Evolutionary conservation across 1,140 invertebrate species (phyloP), one percentile per base, ranked within the genome.

Genomic region (Heliconius hewitsoni): DNA sequence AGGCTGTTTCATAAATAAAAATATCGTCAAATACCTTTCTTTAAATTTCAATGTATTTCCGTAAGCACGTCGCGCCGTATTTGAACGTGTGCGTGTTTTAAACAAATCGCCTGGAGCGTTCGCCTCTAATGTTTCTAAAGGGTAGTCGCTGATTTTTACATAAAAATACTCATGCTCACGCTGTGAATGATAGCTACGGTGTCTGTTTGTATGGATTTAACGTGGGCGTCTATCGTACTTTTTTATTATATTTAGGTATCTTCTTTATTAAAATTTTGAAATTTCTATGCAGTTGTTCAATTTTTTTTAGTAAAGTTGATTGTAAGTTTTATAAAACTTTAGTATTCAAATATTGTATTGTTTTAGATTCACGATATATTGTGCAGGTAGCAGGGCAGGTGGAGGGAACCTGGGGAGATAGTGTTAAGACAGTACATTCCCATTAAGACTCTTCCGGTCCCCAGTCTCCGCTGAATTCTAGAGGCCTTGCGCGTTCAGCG

Each of bases 11-110:
- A 30, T 66, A 30, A 66, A 66, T 27, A 37, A 66, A 66, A 1
- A n/a, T 60, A 60, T 60, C 23, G 23, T 66, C 60, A 66, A 66
- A 66, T 66, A 66, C 60, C 60, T 66, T 66, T 66, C 60, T 66
- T 30, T 66, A 13, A 11, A 66, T 66, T 27, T 66, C 60, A 66
- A 66, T 66, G 60, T 27, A 66, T 66, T 66, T 66, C 60, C 60
- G 60, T 66, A 66, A 66, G 60, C 19, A 66, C 60, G 60, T 66
- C 60, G 60, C 60, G 60, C 60, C 60, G 60, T 66, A 66, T 66
- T 66, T 3, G n/a, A 30, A 66, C 27, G 60, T 66, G 27, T 66
- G 30, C 0, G 23, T 23, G 60, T 66, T 66, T 66, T 27, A 66
- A 66, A 66, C 23, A 66, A 13, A 66, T 66, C 60, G 60, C 60